phyloP scores from a whole-genome alignment of 2,888 invertebrate species.

The Rhyacophila evoluta region DNA sequence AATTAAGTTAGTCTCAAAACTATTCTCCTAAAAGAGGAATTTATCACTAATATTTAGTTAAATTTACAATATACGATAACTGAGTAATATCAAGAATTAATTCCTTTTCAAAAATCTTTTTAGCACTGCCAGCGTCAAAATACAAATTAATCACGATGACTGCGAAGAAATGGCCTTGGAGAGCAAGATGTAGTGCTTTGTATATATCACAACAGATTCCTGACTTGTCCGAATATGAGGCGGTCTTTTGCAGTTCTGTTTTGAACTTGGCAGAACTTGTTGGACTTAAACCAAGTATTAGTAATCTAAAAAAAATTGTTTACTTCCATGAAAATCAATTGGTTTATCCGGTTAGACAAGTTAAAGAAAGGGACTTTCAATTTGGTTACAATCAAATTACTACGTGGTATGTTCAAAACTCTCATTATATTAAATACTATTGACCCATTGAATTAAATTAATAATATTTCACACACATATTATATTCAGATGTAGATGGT shows the following conservation, averaged over 20 bases:
- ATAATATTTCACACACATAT: no score
- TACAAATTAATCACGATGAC: constrained; percentile 71
- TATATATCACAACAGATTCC: constrained; percentile 74
- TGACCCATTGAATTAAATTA: no score
- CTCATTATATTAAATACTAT: no score
- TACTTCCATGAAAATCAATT: constrained; percentile 86
- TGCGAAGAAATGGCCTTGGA: constrained; percentile 85
- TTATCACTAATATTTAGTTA: no score
- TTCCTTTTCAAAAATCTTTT: no score
- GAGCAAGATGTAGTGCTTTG: constrained; percentile 76
- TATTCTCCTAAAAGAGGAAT: no score
- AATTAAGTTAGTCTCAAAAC: no score
- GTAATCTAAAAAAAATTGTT: constrained; percentile 72
- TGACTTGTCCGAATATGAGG: constrained; percentile 64
- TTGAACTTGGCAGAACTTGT: constrained; percentile 78
- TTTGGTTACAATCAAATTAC: constrained; percentile 82
- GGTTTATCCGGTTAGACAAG: constrained; percentile 75
- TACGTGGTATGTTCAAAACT: constrained; percentile 70
- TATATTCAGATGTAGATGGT: no score
- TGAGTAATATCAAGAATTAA: no score
- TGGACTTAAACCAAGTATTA: constrained; percentile 75
- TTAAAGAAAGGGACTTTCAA: constrained; percentile 78
- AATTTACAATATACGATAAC: no score
- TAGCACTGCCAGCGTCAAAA: constrained; percentile 59
- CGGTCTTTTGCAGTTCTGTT: constrained; percentile 77